phyloP scores from a whole-genome alignment of 2,888 invertebrate species.

The Aporophyla lueneburgensis region DNA sequence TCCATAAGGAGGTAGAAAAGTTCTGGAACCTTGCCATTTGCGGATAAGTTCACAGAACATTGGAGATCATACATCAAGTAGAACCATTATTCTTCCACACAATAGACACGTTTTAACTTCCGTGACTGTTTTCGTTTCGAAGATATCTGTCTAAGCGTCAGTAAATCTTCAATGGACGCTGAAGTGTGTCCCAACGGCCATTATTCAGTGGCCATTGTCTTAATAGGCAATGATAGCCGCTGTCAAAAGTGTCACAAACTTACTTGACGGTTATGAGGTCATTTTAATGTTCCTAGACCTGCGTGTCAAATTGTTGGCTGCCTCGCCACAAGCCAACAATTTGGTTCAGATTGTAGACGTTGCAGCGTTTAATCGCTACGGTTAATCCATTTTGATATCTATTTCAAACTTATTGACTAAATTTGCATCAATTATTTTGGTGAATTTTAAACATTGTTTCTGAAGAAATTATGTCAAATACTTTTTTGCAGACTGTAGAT shows the following conservation, averaged over 20 bases:
- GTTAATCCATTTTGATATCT: too few species aligned
- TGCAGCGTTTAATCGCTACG: too few species aligned
- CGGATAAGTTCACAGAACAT: background rate
- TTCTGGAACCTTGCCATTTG: background rate
- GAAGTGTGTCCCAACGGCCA: conserved; percentile 3
- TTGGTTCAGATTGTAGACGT: background rate
- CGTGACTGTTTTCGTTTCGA: background rate
- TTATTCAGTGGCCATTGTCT: conserved; percentile 5
- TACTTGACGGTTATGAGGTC: background rate
- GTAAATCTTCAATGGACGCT: conserved; percentile 4
- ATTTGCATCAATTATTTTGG: too few species aligned
- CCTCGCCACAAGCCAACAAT: background rate
- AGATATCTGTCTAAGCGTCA: background rate
- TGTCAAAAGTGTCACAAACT: conserved; percentile 4
- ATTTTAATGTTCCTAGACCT: conserved; percentile 18
- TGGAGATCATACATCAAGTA: background rate
- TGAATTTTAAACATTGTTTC: too few species aligned
- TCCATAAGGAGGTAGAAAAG: background rate
- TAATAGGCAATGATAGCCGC: conserved; percentile 13
- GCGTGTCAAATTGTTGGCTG: background rate
- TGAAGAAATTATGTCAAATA: too few species aligned
- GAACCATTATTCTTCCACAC: background rate
- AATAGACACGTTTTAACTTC: conserved; percentile 8
- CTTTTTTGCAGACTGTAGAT: too few species aligned
- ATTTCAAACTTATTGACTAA: too few species aligned